Conservation (phyloP, 2,888 invertebrate genomes). For the Scaptomyza tumidula region DNA sequence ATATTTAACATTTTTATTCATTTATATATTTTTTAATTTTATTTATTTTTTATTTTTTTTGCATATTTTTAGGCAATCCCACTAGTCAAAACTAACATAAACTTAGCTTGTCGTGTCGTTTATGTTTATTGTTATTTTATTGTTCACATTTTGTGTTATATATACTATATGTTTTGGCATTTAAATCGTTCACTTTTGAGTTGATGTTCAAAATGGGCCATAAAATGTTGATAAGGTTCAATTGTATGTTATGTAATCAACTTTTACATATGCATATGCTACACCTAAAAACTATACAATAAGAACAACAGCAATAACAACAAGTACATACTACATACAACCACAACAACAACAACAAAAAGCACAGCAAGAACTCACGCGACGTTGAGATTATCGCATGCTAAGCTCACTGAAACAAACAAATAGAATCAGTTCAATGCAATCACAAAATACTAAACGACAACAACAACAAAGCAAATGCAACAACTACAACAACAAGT, state of each 20-base stretch:
- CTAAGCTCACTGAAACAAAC: constrained; percentile 58
- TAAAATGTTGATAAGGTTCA: constrained; percentile 27
- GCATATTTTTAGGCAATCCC: constrained; percentile 83
- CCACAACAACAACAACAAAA: constrained; percentile 49
- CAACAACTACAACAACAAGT: constrained; percentile 71
- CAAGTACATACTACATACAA: constrained; percentile 50
- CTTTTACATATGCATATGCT: constrained; percentile 45
- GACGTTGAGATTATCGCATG: constrained; percentile 71
- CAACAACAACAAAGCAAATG: constrained; percentile 66
- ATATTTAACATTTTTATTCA: constrained; percentile 11
- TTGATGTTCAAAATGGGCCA: constrained; percentile 50
- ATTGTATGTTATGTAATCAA: constrained; percentile 51
- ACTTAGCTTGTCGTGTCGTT: constrained; percentile 78
- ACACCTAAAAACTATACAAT: constrained; percentile 58
- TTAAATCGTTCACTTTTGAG: constrained; percentile 61
- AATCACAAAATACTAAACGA: constrained; percentile 70
- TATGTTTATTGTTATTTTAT: constrained; percentile 47
- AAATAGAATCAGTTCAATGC: constrained; percentile 60
- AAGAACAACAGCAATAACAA: constrained; percentile 42
- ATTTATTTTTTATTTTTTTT: constrained; percentile 54
- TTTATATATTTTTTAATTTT: constrained; percentile 43
- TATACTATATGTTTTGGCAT: constrained; percentile 37
- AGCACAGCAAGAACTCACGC: constrained; percentile 67
- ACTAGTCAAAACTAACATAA: constrained; percentile 84
- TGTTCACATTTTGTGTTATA: constrained; percentile 65